Conservation (phyloP, 2,113 vertebrate genomes). For the Tachuris rubrigastra region DNA sequence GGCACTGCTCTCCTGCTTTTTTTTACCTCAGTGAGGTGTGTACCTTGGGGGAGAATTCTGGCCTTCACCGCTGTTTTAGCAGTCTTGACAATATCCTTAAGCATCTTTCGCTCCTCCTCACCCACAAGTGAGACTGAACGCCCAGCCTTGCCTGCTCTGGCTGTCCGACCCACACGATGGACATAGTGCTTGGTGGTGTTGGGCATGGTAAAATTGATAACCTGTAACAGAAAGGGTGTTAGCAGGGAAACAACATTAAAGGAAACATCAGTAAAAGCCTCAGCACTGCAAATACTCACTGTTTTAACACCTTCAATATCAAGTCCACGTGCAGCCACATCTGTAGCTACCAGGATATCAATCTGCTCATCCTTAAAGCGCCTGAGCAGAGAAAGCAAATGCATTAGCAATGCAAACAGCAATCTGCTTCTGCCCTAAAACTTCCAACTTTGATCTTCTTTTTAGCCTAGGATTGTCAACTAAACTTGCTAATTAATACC, state of each 20-base stretch:
- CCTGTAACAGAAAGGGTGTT: conserved; percentile 67
- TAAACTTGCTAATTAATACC: conserved; percentile 69
- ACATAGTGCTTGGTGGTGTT: conserved; percentile 95
- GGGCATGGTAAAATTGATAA: conserved; percentile 99
- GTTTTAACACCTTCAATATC: conserved; percentile 98
- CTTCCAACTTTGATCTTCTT: background rate
- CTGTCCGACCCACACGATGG: conserved; percentile 93
- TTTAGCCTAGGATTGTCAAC: too few relatives aligned
- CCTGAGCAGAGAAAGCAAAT: conserved; percentile 67
- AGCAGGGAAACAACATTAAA: background rate
- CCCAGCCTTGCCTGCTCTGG: conserved; percentile 87
- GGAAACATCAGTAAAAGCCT: background rate
- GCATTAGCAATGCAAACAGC: background rate
- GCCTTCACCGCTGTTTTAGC: conserved; percentile 90
- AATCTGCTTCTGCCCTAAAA: background rate
- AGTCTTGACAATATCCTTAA: conserved; percentile 93
- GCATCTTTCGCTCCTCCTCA: conserved; percentile 90
- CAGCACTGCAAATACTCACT: conserved; percentile 69
- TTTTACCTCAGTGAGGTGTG: background rate
- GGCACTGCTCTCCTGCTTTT: background rate
- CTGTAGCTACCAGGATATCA: conserved; percentile 94
- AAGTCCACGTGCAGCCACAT: conserved; percentile 93
- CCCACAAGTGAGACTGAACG: conserved; percentile 94
- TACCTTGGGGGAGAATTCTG: conserved; percentile 91
- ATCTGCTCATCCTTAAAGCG: conserved; percentile 99